phyloP scores from a whole-genome alignment of 2,888 invertebrate genomes.

The Archaeoteleia sp. region DNA sequence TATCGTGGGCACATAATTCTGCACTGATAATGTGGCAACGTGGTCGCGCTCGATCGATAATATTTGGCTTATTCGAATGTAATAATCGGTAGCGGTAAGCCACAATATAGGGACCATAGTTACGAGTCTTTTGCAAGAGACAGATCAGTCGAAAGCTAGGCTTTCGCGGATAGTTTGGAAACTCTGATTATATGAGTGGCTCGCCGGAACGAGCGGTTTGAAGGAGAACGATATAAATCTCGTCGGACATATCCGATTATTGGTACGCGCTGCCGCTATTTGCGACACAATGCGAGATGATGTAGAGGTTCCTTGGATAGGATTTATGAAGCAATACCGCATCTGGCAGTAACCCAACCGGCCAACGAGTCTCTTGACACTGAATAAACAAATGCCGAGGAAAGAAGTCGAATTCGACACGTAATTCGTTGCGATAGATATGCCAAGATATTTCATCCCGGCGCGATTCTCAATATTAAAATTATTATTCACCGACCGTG shows the following conservation, averaged over 20 bases:
- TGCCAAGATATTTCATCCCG: conserved; percentile 8
- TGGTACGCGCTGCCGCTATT: conserved; percentile 64
- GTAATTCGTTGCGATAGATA: conserved; percentile 28
- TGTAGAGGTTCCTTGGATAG: conserved; percentile 64
- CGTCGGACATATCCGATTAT: conserved; percentile 65
- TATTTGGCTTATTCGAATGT: conserved; percentile 26
- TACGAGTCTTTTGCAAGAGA: conserved; percentile 19
- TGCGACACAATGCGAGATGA: conserved; percentile 67
- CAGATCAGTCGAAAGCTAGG: conserved; percentile 38
- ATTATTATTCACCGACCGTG: conserved; percentile 40
- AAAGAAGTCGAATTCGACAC: conserved; percentile 30
- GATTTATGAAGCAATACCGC: conserved; percentile 71
- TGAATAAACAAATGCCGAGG: conserved; percentile 63
- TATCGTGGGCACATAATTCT: conserved; percentile 24
- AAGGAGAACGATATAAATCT: conserved; percentile 58
- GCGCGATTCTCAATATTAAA: conserved; percentile 23
- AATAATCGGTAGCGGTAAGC: conserved; percentile 6
- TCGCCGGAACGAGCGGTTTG: conserved; percentile 16
- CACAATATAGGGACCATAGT: conserved; percentile 28
- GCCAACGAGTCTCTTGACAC: conserved; percentile 63
- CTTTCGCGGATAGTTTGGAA: conserved; percentile 18
- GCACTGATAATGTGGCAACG: conserved; percentile 23
- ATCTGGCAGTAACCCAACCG: conserved; percentile 67
- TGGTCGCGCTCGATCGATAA: conserved; percentile 23
- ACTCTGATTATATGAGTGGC: conserved; percentile 17